Percentiles rank a stretch among this genome's conserved stretches.
Conservation (phyloP, 2,888 invertebrate species). For the Bimastos eiseni region DNA sequence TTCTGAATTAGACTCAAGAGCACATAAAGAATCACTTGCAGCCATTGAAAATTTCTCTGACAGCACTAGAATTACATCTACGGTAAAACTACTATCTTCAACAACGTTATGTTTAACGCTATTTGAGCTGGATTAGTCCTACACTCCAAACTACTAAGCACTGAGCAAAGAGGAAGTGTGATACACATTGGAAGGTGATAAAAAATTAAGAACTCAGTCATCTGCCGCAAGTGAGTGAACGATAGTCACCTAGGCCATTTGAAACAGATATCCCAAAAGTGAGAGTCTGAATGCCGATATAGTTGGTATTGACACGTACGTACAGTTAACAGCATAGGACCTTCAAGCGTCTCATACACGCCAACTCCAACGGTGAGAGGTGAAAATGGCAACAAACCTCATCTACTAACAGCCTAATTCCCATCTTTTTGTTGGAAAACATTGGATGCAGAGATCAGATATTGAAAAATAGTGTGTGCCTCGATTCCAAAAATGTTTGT, state of each 20-base stretch:
- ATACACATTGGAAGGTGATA: neutral
- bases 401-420: slow-evolving; percentile 10
- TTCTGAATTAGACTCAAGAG: too few relatives aligned
- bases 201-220: neutral
- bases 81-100: neutral
- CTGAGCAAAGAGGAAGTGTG: neutral
- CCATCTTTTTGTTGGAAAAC: slow-evolving; percentile 26
- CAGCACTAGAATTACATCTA: neutral
- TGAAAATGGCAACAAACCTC: slow-evolving; percentile 21
- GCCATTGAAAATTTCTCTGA: neutral
- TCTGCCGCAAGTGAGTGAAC: neutral
- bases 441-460: slow-evolving; percentile 13
- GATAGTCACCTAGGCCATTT: neutral
- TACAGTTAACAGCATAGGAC: neutral
- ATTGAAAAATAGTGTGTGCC: neutral
- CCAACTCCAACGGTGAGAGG: neutral
- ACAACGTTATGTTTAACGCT: too few relatives aligned
- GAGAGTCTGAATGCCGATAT: neutral
- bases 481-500: slow-evolving; percentile 4
- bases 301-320: neutral
- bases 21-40: too few relatives aligned
- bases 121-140: neutral
- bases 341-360: neutral
- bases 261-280: neutral
- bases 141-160: neutral